Evolutionary conservation across 2,888 invertebrate species (phyloP).

Genomic region (Acholoe squamosa): DNA sequence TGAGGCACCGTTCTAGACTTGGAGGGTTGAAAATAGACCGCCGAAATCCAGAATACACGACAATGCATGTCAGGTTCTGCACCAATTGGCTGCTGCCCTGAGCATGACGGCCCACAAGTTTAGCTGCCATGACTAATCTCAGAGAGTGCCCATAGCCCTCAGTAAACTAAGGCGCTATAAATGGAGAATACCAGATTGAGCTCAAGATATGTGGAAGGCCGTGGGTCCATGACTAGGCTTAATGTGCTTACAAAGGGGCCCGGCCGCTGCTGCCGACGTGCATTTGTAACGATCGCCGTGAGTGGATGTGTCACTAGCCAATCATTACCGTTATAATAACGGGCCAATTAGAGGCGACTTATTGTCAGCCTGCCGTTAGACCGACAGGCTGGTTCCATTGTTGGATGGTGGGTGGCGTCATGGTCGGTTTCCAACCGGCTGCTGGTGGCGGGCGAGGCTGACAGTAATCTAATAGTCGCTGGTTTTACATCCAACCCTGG

Average conservation of each 20-base stretch:
- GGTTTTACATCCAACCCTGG: constrained; percentile 34
- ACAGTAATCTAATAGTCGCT: constrained; percentile 33
- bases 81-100: too few relatives aligned
- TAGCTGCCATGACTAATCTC: too few relatives aligned
- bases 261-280: not conserved
- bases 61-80: too few relatives aligned
- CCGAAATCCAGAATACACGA: too few relatives aligned
- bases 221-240: not conserved
- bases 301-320: constrained; percentile 41
- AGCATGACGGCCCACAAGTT: too few relatives aligned
- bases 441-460: not conserved
- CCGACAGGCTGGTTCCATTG: not conserved
- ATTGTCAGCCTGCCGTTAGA: not conserved
- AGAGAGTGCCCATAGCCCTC: too few relatives aligned
- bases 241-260: constrained; percentile 19
- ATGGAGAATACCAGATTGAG: too few relatives aligned
- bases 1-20: too few relatives aligned
- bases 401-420: constrained; percentile 6
- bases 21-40: too few relatives aligned
- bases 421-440: not conserved
- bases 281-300: constrained; percentile 31
- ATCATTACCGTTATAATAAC: constrained; percentile 11
- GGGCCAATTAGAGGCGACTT: constrained; percentile 2
- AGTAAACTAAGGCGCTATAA: too few relatives aligned
- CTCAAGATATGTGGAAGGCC: too few relatives aligned